These are phyloP conservation scores for Huso huso DNA, from an alignment of 2,797 vertebrate species.

Conservation along the genomic window DNA sequence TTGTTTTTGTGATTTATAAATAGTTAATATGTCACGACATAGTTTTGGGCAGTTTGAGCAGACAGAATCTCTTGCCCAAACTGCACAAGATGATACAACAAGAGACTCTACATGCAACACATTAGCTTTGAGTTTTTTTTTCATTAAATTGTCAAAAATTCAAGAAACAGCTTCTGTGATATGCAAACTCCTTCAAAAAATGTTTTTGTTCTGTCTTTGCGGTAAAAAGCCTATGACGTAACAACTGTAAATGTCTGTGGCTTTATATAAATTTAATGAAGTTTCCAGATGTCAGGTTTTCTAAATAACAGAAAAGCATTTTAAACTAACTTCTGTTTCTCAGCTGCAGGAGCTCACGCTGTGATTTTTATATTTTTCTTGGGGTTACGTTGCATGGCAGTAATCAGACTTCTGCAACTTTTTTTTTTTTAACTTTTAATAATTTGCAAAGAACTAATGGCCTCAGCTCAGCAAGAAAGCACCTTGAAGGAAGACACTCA, in stretches of 20 bases:
- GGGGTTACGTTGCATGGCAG: constrained; percentile 5
- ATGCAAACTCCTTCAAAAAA: neutral
- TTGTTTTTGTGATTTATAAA: no score
- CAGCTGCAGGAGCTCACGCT: constrained; percentile 21
- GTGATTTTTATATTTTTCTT: neutral
- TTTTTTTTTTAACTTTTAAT: no score
- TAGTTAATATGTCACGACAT: no score
- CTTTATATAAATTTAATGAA: constrained; percentile 30
- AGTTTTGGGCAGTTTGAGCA: no score
- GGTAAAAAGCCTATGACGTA: constrained; percentile 33
- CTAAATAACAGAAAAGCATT: constrained; percentile 19
- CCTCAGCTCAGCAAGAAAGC: constrained; percentile 37
- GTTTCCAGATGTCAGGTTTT: constrained; percentile 35
- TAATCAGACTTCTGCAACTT: neutral
- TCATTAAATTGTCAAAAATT: no score
- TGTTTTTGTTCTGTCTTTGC: neutral
- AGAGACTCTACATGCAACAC: no score
- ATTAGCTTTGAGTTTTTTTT: no score
- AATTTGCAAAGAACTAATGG: neutral
- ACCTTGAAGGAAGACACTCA: no score
- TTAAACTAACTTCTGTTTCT: constrained; percentile 22
- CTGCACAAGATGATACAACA: no score
- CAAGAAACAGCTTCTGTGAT: neutral
- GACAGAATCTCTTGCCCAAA: no score
- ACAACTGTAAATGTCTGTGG: constrained; percentile 38